Evolutionary conservation across 2,797 vertebrate genomes (phyloP).

Genomic region (Phrynocephalus vlangalii): DNA sequence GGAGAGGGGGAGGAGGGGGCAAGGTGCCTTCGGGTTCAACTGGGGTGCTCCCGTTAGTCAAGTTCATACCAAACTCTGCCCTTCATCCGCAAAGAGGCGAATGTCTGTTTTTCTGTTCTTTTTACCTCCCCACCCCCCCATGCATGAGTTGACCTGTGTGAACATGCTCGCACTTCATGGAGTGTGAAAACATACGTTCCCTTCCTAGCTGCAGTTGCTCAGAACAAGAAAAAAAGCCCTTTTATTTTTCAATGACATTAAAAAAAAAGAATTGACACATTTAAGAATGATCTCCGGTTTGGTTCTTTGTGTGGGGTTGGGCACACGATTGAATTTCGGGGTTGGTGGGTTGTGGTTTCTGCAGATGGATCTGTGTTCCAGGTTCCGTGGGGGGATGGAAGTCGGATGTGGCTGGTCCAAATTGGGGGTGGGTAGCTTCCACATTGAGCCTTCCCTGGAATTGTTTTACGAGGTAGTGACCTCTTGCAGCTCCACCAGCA

Average conservation of each 20-base stretch:
- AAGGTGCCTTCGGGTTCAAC: conserved; percentile 57
- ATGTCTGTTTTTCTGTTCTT: conserved; percentile 41
- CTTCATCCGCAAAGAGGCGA: conserved; percentile 58
- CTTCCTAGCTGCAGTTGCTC: conserved; percentile 74
- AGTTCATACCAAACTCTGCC: conserved; percentile 47
- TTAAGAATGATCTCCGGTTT: conserved; percentile 59
- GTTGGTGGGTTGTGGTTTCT: too few relatives aligned
- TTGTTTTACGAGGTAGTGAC: too few relatives aligned
- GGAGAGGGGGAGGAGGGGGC: neutral
- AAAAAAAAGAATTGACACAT: conserved; percentile 76
- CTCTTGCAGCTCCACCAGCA: too few relatives aligned
- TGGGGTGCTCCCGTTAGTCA: conserved; percentile 44
- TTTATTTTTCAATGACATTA: conserved; percentile 73
- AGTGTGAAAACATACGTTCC: conserved; percentile 59
- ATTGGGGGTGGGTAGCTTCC: too few relatives aligned
- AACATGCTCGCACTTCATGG: conserved; percentile 68
- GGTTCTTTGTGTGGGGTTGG: conserved; percentile 21
- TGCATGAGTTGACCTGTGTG: conserved; percentile 74
- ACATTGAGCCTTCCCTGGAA: too few relatives aligned
- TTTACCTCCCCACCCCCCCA: conserved; percentile 8
- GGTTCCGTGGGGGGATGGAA: too few relatives aligned
- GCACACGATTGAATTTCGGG: neutral
- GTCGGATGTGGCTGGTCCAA: too few relatives aligned
- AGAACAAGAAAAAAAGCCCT: conserved; percentile 56
- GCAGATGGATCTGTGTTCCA: too few relatives aligned